Percentiles rank a stretch among this genome's conserved stretches.
These are phyloP conservation scores for Antitype chi DNA, from an alignment of 2,888 invertebrate genomes.

Conservation along the genomic window DNA sequence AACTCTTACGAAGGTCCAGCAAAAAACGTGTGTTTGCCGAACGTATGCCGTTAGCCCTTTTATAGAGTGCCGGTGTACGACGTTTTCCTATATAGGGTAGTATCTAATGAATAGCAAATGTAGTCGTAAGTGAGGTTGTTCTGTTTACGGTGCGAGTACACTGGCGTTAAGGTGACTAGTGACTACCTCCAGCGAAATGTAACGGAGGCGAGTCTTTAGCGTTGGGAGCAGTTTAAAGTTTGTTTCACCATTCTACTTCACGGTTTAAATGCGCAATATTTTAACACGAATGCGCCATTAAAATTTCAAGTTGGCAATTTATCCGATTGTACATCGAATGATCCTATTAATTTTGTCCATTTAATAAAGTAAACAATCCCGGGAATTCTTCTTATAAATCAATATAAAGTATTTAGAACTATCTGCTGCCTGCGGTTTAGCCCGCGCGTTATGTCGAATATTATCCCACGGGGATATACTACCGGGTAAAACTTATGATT, in stretches of 20 bases:
- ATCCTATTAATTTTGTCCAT: background rate
- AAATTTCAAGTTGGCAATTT: background rate
- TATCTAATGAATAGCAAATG: slow-evolving; percentile 87
- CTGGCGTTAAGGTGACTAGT: slow-evolving; percentile 72
- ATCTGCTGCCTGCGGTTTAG: no score
- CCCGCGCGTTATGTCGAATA: no score
- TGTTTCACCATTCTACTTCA: slow-evolving; percentile 1
- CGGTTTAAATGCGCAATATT: slow-evolving; percentile 1
- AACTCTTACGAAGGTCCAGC: slow-evolving; percentile 75
- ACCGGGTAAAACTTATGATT: no score
- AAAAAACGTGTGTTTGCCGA: slow-evolving; percentile 75
- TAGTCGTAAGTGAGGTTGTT: slow-evolving; percentile 77
- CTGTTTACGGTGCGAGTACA: slow-evolving; percentile 73
- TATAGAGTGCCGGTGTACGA: slow-evolving; percentile 77
- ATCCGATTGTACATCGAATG: background rate
- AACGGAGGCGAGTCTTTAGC: slow-evolving; percentile 46
- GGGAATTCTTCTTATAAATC: background rate
- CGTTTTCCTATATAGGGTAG: slow-evolving; percentile 82
- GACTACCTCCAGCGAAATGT: slow-evolving; percentile 67
- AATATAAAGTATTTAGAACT: background rate
- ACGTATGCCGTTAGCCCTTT: slow-evolving; percentile 77
- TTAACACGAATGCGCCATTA: slow-evolving; percentile 11
- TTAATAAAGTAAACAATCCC: background rate
- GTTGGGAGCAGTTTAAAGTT: slow-evolving; percentile 22
- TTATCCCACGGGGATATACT: no score